These are phyloP conservation scores for Macropis europaea DNA, from an alignment of 2,888 invertebrate species.

Conservation along the genomic window DNA sequence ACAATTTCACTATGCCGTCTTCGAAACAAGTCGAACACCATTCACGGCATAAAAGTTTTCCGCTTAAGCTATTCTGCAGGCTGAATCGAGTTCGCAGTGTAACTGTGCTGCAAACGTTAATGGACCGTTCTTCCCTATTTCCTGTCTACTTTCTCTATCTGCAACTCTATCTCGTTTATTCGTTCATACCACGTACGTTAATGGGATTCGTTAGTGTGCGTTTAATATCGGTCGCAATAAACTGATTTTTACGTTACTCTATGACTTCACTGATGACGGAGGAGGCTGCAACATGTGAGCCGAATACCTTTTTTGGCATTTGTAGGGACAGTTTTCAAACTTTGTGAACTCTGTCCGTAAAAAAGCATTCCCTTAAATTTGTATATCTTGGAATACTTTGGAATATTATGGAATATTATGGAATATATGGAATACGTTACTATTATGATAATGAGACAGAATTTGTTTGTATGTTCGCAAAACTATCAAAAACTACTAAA, in stretches of 20 bases:
- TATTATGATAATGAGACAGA: too few relatives aligned
- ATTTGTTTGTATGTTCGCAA: too few relatives aligned
- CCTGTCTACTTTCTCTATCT: slow-evolving; percentile 6
- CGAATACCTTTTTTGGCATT: slow-evolving; percentile 17
- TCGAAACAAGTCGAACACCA: slow-evolving; percentile 37
- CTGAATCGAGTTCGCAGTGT: slow-evolving; percentile 2
- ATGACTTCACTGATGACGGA: slow-evolving; percentile 52
- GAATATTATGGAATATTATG: too few relatives aligned
- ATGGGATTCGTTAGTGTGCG: slow-evolving; percentile 62
- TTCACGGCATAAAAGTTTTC: slow-evolving; percentile 31
- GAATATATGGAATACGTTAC: too few relatives aligned
- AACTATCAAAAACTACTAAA: too few relatives aligned
- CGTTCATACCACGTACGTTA: slow-evolving; percentile 55
- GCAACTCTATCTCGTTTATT: slow-evolving; percentile 17
- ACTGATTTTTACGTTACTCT: slow-evolving; percentile 56
- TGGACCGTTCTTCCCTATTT: background rate
- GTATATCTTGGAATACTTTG: too few relatives aligned
- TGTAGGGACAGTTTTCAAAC: too few relatives aligned
- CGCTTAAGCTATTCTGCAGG: slow-evolving; percentile 23
- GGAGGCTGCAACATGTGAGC: background rate
- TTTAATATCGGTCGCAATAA: slow-evolving; percentile 69
- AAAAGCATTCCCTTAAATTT: too few relatives aligned
- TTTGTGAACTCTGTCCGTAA: too few relatives aligned
- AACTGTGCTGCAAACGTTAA: background rate
- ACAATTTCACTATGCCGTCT: slow-evolving; percentile 63